A percentile compares a stretch with the other conserved stretches of the same genome.
Conservation (phyloP, 2,888 invertebrate genomes). For the Glomeris marginata region DNA sequence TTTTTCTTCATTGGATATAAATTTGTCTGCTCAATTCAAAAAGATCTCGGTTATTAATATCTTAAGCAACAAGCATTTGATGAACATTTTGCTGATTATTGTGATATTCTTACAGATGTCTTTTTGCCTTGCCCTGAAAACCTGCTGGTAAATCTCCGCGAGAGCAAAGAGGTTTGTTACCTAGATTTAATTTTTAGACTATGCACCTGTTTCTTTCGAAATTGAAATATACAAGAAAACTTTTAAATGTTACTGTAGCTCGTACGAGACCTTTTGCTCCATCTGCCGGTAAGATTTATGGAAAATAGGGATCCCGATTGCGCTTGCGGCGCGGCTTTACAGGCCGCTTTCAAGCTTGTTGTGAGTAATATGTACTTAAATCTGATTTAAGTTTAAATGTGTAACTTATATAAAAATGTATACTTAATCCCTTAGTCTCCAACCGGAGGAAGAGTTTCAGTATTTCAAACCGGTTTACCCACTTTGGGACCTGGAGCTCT, state of each 20-base stretch:
- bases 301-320: conserved; percentile 47
- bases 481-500: conserved; percentile 66
- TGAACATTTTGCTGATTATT: conserved; percentile 1
- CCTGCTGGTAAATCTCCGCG: conserved; percentile 77
- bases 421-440: conserved; percentile 42
- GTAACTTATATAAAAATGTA: not conserved
- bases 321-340: conserved; percentile 83
- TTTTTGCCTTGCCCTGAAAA: conserved; percentile 90
- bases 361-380: conserved; percentile 33
- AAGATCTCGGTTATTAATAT: too few species aligned
- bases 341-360: conserved; percentile 82
- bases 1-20: too few species aligned
- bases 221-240: conserved; percentile 7
- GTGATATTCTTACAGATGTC: conserved; percentile 46
- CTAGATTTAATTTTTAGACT: conserved; percentile 19
- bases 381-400: not conserved
- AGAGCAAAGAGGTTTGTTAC: conserved; percentile 51
- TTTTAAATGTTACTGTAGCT: conserved; percentile 25
- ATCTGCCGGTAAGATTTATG: conserved; percentile 58
- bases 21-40: too few species aligned
- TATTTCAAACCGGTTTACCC: conserved; percentile 75
- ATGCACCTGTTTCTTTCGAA: conserved; percentile 18
- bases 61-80: conserved; percentile 3
- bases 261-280: conserved; percentile 54
- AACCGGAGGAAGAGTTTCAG: conserved; percentile 87